phyloP scores from a whole-genome alignment of 2,113 vertebrate genomes.

The Ovis aries region DNA sequence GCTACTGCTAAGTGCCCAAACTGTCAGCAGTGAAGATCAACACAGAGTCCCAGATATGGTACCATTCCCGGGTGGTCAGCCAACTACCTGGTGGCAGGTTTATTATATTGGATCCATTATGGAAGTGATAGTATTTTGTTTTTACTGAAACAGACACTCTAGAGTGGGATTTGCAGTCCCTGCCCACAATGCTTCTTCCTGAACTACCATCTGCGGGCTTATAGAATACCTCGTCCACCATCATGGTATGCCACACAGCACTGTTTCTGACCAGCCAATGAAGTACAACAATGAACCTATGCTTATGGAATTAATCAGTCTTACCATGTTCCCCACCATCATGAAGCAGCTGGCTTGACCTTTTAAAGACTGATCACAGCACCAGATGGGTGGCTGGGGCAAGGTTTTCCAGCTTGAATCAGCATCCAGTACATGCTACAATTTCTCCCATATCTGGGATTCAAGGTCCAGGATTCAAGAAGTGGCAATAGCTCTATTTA shows the following conservation, averaged over 20 bases:
- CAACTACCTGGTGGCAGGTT: neutral
- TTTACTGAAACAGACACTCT: neutral
- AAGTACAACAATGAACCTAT: neutral
- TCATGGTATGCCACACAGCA: neutral
- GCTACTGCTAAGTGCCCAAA: neutral
- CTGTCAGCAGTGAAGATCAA: neutral
- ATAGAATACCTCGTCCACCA: neutral
- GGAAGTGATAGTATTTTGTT: neutral
- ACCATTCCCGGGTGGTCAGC: neutral
- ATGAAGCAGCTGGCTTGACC: neutral
- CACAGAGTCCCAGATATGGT: neutral
- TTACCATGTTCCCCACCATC: neutral
- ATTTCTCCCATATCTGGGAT: neutral
- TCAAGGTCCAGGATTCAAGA: neutral
- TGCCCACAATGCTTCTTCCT: neutral
- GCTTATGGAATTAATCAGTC: neutral
- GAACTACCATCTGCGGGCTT: neutral
- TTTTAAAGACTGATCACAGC: neutral
- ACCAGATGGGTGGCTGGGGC: neutral
- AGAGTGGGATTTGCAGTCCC: neutral
- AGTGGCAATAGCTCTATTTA: neutral
- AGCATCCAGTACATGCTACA: neutral
- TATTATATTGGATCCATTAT: neutral
- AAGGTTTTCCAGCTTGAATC: neutral
- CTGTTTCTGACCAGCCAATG: neutral